Evolutionary conservation across 1,140 invertebrate species (phyloP), one percentile per base, ranked within the genome.

Genomic region (Drosophila pachea): DNA sequence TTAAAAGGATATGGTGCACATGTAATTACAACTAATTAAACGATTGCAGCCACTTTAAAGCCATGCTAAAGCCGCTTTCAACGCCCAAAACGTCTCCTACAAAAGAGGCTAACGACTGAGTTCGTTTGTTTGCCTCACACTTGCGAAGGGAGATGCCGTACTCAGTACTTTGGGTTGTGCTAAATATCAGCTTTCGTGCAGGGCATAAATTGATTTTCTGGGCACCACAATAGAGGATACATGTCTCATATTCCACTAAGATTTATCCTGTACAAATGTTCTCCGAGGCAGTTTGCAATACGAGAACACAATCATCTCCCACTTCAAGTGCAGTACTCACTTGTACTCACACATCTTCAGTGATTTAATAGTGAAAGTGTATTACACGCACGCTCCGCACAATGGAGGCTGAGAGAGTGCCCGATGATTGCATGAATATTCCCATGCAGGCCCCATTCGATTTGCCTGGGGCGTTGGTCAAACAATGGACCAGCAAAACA

Each of bases 1-100:
- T 83, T 84, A 72, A 73, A 66, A 78, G 48, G 36, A 69, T 68
- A 76, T 65, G 62, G 40, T 60, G 48, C 49, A 66, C 52, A 66
- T 59, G 62, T 66, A 70, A 70, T 58, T 70, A 59, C 68, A 60
- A 60, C 53, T 66, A 68, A 62, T 67, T 71, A 71, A 71, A 42
- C 56, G 63, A 38, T 55, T 60, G 48, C 36, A 14, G 36, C 45
- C 31, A 29, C 47, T 64, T 45, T 55, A 50, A 43, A 60, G 33
- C 16, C 11, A 3, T 7, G 29, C 7, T 22, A n/a, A n/a, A n/a
- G n/a, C 9, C 11, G 40, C 12, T 2, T 9, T 5, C 22, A 29
- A 36, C 32, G 45, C 2, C n/a, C 16, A 63, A 36, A 33, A 33
- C 9, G 3, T 33, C 8, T 22, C 7, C 29, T n/a, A 7, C 12